Evolutionary conservation across 2,113 vertebrate species (phyloP).

Genomic region (Cricetomys ansorgei): DNA sequence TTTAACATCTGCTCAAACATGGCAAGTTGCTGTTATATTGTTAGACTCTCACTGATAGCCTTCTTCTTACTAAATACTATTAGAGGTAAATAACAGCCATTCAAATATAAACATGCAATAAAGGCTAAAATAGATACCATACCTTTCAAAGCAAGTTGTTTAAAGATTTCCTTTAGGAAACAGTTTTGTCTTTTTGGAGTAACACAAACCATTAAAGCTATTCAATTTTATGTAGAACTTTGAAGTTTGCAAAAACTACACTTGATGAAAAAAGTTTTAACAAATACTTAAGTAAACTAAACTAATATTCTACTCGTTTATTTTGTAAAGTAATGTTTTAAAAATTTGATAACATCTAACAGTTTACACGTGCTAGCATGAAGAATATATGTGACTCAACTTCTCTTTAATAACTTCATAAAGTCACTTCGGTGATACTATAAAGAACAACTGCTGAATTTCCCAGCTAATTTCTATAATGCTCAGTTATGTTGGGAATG

Average conservation of each 20-base stretch:
- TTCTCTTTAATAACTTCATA: background rate
- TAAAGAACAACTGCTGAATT: background rate
- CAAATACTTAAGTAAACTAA: conserved; percentile 24
- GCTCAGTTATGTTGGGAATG: background rate
- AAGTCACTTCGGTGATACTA: background rate
- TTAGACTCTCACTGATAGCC: conserved; percentile 71
- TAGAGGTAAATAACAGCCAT: conserved; percentile 60
- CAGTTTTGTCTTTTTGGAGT: background rate
- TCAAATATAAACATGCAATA: conserved; percentile 60
- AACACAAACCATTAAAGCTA: conserved; percentile 55
- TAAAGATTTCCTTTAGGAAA: conserved; percentile 22
- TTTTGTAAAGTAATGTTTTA: conserved; percentile 7
- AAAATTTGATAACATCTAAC: conserved; percentile 25
- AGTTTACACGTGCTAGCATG: background rate
- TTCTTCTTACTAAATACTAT: conserved; percentile 67
- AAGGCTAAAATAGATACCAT: background rate
- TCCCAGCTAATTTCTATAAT: background rate
- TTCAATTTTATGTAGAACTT: conserved; percentile 38
- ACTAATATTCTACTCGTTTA: background rate
- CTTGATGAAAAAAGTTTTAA: background rate
- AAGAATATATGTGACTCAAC: background rate
- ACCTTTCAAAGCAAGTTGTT: background rate
- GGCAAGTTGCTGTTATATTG: conserved; percentile 82
- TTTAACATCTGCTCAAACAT: conserved; percentile 96
- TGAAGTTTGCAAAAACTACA: conserved; percentile 33